Conservation (phyloP, 2,888 invertebrate species). For the Adelphocoris suturalis region DNA sequence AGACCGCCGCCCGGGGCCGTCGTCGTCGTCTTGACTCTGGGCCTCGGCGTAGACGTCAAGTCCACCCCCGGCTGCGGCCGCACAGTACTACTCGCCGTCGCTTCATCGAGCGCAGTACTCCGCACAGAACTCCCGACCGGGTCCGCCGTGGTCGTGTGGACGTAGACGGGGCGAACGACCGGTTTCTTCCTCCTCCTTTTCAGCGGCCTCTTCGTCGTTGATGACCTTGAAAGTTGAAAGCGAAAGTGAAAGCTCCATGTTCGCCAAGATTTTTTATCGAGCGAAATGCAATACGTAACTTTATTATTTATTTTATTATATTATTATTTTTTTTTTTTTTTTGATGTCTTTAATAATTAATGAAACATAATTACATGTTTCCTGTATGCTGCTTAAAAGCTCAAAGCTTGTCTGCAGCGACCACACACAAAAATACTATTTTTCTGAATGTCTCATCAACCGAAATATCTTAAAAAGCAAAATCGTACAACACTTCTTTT, state of each 20-base stretch:
- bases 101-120: not conserved
- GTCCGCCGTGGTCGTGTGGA: slow-evolving; percentile 67
- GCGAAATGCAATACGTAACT: no score
- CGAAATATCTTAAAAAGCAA: no score
- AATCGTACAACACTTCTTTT: no score
- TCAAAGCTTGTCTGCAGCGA: no score
- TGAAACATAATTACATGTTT: no score
- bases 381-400: no score
- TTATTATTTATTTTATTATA: no score
- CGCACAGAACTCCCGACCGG: not conserved
- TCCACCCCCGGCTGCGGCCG: not conserved
- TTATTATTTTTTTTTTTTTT: no score
- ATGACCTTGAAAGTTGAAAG: slow-evolving; percentile 46
- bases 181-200: slow-evolving; percentile 73
- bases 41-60: not conserved
- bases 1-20: slow-evolving; percentile 23
- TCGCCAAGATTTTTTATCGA: not conserved
- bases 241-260: slow-evolving; percentile 1
- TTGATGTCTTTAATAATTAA: no score
- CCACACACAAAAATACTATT: no score
- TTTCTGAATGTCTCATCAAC: no score
- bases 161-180: slow-evolving; percentile 75
- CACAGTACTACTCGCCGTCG: not conserved
- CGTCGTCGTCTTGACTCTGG: slow-evolving; percentile 26
- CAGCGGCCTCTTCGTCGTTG: slow-evolving; percentile 72